A percentile compares a stretch with the other conserved stretches of the same genome.
These are phyloP conservation scores for Synanthedon formicaeformis DNA, from an alignment of 2,888 invertebrate genomes.

Conservation along the genomic window DNA sequence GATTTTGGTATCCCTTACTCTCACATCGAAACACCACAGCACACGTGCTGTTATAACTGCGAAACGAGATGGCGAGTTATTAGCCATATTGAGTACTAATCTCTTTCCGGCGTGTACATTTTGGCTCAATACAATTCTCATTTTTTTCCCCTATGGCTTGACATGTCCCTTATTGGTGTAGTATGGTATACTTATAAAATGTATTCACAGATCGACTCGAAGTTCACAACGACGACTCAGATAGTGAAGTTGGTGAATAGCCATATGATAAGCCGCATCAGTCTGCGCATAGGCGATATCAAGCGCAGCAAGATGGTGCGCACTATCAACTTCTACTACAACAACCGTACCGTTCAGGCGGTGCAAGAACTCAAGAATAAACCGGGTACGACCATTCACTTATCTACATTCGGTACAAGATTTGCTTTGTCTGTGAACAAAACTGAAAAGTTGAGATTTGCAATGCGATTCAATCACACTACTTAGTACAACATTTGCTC, in stretches of 20 bases:
- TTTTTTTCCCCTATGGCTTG: too few relatives aligned
- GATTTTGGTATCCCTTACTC: too few relatives aligned
- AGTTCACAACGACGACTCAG: constrained; percentile 98
- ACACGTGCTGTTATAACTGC: too few relatives aligned
- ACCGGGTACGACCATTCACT: constrained; percentile 62
- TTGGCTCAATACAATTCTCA: too few relatives aligned
- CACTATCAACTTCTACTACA: constrained; percentile 96
- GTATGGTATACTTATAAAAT: too few relatives aligned
- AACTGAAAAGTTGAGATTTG: neutral
- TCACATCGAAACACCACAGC: too few relatives aligned
- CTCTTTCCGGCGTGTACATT: too few relatives aligned
- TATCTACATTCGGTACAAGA: constrained; percentile 9
- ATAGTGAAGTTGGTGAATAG: constrained; percentile 96
- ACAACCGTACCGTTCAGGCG: constrained; percentile 94
- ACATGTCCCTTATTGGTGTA: too few relatives aligned
- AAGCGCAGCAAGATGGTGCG: constrained; percentile 98
- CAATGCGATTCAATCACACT: too few relatives aligned
- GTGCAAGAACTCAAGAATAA: constrained; percentile 98
- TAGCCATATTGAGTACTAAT: too few relatives aligned
- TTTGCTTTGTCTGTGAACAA: neutral
- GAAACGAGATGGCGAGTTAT: too few relatives aligned
- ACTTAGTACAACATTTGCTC: too few relatives aligned
- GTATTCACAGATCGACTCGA: constrained; percentile 81
- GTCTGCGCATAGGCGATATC: constrained; percentile 92
- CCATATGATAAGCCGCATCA: constrained; percentile 94